Conservation (phyloP, 2,113 vertebrate species). For the Rhabdomys dilectus region DNA sequence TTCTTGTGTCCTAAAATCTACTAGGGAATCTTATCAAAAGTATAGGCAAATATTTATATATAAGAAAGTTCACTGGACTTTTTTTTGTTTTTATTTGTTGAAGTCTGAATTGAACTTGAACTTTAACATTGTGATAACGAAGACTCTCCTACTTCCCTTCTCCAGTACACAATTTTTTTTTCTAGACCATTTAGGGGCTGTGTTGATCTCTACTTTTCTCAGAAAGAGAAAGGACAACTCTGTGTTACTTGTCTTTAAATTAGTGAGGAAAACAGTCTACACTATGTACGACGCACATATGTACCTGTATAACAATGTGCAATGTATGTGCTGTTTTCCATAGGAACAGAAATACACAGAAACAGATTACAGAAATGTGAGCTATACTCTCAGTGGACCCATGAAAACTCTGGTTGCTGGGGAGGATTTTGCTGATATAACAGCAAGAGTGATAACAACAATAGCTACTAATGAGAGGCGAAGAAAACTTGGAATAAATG, state of each 20-base stretch:
- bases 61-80: conserved; percentile 67
- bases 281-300: fast-evolving
- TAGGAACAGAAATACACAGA: background rate
- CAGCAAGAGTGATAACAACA: background rate
- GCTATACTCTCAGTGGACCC: background rate
- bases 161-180: background rate
- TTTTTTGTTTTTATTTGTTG: conserved; percentile 50
- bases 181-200: background rate
- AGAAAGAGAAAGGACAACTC: background rate
- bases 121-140: conserved; percentile 35
- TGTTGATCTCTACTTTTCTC: background rate
- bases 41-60: conserved; percentile 73
- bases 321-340: background rate
- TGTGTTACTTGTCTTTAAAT: background rate
- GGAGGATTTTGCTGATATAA: background rate
- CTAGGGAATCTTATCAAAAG: conserved; percentile 70
- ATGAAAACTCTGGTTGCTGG: background rate
- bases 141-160: conserved; percentile 34
- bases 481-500: background rate
- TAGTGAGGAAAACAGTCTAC: background rate
- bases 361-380: background rate
- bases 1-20: conserved; percentile 37
- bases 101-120: conserved; percentile 17
- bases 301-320: background rate
- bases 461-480: background rate